Evolutionary conservation across 2,113 vertebrate genomes (phyloP), one percentile per base, ranked within the genome.

Genomic region (Etia nguti): DNA sequence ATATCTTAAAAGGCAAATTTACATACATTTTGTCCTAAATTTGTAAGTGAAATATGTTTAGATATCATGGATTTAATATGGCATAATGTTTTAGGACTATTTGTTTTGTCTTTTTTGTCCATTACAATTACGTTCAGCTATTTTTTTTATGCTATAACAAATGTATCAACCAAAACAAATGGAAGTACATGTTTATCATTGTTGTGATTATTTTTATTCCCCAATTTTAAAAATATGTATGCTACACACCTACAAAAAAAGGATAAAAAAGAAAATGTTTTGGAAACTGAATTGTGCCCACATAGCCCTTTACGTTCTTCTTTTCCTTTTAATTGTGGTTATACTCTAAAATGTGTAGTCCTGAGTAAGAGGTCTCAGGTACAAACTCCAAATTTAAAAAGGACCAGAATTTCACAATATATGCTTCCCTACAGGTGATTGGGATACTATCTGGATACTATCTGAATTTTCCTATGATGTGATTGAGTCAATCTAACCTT

Each of bases 341-440:
- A 68, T 15, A 68, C 20, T 68, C 34, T 8, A 38, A 36, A 68
- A 68, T 68, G 36, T 22, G 20, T 22, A 68, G 36, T 68, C n/a
- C n/a, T 41, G n/a, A 68, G 36, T 41, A 70, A 41, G 36, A 43
- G 22, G 12, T 15, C 65, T 43, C 65, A 15, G 8, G 3, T 43
- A 43, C 3, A 0, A 43, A 43, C 12, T 0, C 65, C n/a, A 70
- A 70, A 70, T 43, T n/a, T n/a, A n/a, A n/a, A n/a, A n/a, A 24
- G 24, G 5, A 8, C 24, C 41, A 75, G 18, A 48, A 48, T 48
- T 48, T 48, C 70, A 48, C 43, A 48, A 29, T 8, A 48, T 12
- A 3, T 29, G 24, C 43, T 29, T 48, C 70, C 6, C 15, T 75
- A 75, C 26, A 29, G 15, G 38, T 26, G 24, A 75, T 48, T 48